These are phyloP conservation scores for Potorous gilbertii DNA, from an alignment of 2,797 vertebrate genomes.

Conservation along the genomic window DNA sequence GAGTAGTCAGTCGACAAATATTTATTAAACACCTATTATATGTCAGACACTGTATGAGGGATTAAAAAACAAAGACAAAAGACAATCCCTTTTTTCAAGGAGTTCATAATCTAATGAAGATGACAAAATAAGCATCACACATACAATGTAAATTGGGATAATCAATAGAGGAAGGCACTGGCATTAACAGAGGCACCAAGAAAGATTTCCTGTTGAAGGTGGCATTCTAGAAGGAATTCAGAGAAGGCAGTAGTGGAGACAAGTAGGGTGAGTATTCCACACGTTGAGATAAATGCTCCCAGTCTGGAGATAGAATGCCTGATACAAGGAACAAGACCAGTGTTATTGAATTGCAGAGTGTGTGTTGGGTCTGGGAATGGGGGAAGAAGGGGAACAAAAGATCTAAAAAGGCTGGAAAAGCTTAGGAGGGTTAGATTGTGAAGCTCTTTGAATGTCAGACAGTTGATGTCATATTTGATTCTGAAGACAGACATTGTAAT, in stretches of 20 bases:
- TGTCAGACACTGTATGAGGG: background rate
- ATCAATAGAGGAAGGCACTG: background rate
- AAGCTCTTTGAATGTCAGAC: background rate
- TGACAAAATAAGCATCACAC: background rate
- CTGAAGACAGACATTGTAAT: background rate
- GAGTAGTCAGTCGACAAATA: background rate
- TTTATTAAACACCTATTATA: background rate
- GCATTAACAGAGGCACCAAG: background rate
- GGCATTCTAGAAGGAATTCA: background rate
- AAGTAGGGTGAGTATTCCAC: background rate
- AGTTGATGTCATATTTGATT: background rate
- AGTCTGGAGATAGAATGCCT: background rate
- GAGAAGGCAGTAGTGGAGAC: background rate
- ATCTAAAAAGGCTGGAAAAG: background rate
- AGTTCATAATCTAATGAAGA: background rate
- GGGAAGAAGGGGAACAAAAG: background rate
- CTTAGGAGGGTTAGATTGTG: background rate
- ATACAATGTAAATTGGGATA: background rate
- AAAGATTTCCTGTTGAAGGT: background rate
- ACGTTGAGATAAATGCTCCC: background rate
- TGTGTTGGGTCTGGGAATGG: fast-evolving
- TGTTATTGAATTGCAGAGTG: background rate
- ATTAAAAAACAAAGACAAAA: background rate
- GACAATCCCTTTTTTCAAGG: background rate
- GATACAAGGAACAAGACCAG: background rate